phyloP scores from a whole-genome alignment of 2,888 invertebrate genomes.

The Cremastinae sp. region DNA sequence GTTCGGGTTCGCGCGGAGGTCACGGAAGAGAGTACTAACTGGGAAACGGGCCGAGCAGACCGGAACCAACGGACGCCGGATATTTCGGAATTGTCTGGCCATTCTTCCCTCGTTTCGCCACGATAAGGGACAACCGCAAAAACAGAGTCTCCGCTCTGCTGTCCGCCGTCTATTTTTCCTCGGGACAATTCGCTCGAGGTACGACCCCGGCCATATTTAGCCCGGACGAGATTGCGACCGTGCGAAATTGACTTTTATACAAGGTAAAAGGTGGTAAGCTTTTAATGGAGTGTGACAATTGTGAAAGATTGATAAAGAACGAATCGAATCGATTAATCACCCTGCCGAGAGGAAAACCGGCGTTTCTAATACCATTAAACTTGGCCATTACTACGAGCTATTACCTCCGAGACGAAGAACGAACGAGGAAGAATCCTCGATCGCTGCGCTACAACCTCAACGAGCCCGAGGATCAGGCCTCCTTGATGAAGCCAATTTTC shows the following conservation, averaged over 20 bases:
- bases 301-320: constrained; percentile 21
- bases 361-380: constrained; percentile 14
- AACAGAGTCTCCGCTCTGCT: constrained; percentile 63
- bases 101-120: constrained; percentile 67
- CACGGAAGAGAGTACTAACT: constrained; percentile 53
- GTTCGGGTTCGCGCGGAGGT: constrained; percentile 66
- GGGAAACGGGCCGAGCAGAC: constrained; percentile 11
- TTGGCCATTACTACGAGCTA: constrained; percentile 6
- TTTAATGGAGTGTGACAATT: constrained; percentile 27
- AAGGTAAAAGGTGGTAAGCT: not conserved
- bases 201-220: not conserved
- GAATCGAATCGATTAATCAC: constrained; percentile 27
- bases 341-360: constrained; percentile 2
- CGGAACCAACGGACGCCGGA: constrained; percentile 47
- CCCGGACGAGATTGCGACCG: not conserved
- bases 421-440: not conserved
- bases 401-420: constrained; percentile 10
- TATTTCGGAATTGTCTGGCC: constrained; percentile 67
- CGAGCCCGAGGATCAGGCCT: constrained; percentile 1
- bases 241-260: not conserved
- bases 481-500: constrained; percentile 40
- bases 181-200: no score
- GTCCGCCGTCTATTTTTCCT: constrained; percentile 15
- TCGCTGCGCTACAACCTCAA: constrained; percentile 5
- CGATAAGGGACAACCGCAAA: constrained; percentile 67